These are phyloP conservation scores for Sinopyrophorus schimmeli DNA, from an alignment of 2,888 invertebrate genomes.

Conservation along the genomic window DNA sequence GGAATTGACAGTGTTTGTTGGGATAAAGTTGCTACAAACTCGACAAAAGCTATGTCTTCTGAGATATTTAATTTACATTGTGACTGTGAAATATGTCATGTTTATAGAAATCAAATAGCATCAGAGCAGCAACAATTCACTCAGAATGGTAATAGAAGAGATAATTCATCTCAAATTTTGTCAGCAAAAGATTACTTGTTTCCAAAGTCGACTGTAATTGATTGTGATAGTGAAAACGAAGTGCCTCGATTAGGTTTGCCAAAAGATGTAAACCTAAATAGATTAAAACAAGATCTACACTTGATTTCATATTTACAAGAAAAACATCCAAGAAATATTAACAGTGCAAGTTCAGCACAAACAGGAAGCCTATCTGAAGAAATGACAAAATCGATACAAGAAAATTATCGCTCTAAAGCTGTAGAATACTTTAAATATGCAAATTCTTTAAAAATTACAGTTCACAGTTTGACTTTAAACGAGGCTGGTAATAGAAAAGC, in stretches of 20 bases:
- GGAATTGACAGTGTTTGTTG: not conserved
- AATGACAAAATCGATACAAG: slow-evolving; percentile 33
- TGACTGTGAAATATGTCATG: slow-evolving; percentile 48
- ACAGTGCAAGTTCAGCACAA: no score
- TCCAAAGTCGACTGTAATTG: no score
- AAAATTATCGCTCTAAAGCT: slow-evolving; percentile 27
- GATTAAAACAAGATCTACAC: no score
- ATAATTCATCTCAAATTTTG: no score
- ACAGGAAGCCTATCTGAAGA: slow-evolving; percentile 22
- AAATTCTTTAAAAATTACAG: slow-evolving; percentile 54
- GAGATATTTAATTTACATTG: slow-evolving; percentile 33
- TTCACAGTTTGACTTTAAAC: slow-evolving; percentile 55
- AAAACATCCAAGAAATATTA: not conserved
- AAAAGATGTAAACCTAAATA: no score
- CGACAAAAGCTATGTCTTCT: slow-evolving; percentile 10
- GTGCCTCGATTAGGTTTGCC: no score
- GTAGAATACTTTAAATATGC: slow-evolving; percentile 45
- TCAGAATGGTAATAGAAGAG: no score
- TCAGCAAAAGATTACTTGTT: no score
- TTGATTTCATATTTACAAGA: no score
- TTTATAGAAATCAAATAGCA: slow-evolving; percentile 40
- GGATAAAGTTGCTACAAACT: not conserved
- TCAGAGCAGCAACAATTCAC: not conserved
- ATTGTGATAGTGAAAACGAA: no score
- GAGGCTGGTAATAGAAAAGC: slow-evolving; percentile 55